Base-by-base conservation (phyloP, 2,113 vertebrate species). In the Syngnathus typhle region DNA sequence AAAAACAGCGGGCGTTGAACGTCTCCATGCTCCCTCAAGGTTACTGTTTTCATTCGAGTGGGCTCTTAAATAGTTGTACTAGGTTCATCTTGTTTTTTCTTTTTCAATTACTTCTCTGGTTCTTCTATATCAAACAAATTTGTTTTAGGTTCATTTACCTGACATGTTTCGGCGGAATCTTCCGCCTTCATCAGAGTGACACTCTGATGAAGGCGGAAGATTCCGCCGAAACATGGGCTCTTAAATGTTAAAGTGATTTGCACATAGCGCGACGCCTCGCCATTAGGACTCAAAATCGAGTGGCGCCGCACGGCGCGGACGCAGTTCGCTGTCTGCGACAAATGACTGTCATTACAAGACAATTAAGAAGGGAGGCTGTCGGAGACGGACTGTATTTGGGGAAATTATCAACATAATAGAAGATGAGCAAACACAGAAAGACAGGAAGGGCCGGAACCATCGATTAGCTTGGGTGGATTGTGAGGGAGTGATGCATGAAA, bases 21-120 rank as follows among this genome's bases (percentile, higher is more conserved):
- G 3, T 32, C 3, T 32, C 27, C 27, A 27, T 72, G 36, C 62
- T 74, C n/a, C 13, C 66, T 60, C 62, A 71, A 27, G 68, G 56
- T 32, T 56, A 54, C 39, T 56, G 32, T 63, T 68, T 8, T 3
- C 13, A 38, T 64, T 55, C 4, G 46, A 39, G 21, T 38, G 2
- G 66, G 27, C 61, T 59, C 44, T 64, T 21, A 13, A 19, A 39
- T 41, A n/a, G n/a, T n/a, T n/a, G n/a, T n/a, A n/a, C n/a, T n/a
- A n/a, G n/a, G n/a, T n/a, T n/a, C n/a, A n/a, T n/a, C n/a, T n/a
- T n/a, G n/a, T n/a, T n/a, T n/a, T n/a, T n/a, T n/a, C n/a, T n/a
- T n/a, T n/a, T n/a, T n/a, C n/a, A n/a, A n/a, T n/a, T n/a, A n/a
- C n/a, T n/a, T n/a, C n/a, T n/a, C n/a, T n/a, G n/a, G n/a, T n/a